A percentile compares a stretch with the other conserved stretches of the same genome.
Conservation (phyloP, 2,113 vertebrate species). For the Megaleporinus macrocephalus region DNA sequence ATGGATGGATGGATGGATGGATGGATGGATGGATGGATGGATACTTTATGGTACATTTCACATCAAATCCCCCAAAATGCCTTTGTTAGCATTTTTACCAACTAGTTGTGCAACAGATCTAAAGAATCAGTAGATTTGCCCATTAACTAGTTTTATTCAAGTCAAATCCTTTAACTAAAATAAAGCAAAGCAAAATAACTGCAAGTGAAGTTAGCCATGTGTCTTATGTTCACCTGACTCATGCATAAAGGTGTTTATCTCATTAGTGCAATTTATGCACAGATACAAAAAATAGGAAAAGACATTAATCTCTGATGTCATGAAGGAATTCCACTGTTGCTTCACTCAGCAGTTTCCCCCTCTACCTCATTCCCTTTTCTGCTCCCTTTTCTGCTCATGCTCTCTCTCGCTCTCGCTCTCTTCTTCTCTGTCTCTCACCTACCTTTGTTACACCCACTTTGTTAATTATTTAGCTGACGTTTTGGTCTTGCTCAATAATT, state of each 20-base stretch:
- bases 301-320: slow-evolving; percentile 9
- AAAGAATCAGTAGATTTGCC: no score
- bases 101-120: no score
- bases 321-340: slow-evolving; percentile 37
- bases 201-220: neutral
- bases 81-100: no score
- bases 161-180: no score
- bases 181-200: no score
- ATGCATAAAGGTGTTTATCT: neutral
- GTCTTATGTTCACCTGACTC: neutral
- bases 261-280: neutral
- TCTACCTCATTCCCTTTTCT: neutral
- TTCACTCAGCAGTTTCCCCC: slow-evolving; percentile 21
- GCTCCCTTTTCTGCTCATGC: neutral
- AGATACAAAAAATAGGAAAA: slow-evolving; percentile 15
- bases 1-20: no score
- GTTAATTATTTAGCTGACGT: slow-evolving; percentile 70
- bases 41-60: no score
- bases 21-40: no score
- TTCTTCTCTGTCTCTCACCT: slow-evolving; percentile 37
- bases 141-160: no score
- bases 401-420: neutral
- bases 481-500: slow-evolving; percentile 71
- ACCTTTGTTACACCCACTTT: slow-evolving; percentile 57
- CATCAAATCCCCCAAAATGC: no score